Evolutionary conservation across 2,888 invertebrate genomes (phyloP), one percentile per base, ranked within the genome.

Genomic region (Globia sparganii): DNA sequence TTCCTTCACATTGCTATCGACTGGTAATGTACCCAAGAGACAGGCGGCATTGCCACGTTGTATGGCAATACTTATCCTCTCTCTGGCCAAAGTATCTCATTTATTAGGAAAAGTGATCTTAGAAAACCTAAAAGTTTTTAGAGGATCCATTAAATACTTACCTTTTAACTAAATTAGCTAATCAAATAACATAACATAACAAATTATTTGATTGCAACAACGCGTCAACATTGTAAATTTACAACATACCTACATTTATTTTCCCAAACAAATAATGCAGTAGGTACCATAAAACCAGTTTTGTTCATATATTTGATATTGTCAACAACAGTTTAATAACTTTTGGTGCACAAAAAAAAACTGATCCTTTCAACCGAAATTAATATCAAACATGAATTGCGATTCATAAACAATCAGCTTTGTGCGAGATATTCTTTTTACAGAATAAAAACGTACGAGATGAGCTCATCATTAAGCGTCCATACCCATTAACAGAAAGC

Each of bases 401-500:
- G 43, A 75, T 67, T 75, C 69, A 69, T n/a, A 62, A 61, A 72
- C 64, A 78, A 72, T 49, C 62, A 61, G 5, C 6, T 66, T 83
- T 79, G 34, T 1, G 53, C 59, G 58, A 53, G 21, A 67, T 67
- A 56, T 68, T 28, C 8, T 18, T 49, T 43, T 68, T 73, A 72
- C 72, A 43, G 40, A 46, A 56, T 61, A 37, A 64, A 56, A 31
- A 62, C n/a, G 37, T 56, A 56, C 66, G 40, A 46, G 34, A 25
- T n/a, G 15, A 61, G 65, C 58, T 68, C 64, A 46, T 81, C 76
- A 79, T 79, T 82, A 69, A 78, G 46, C 61, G 40, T 75, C 67
- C 49, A 79, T 78, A 72, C 66, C 58, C 75, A 82, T 86, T 83
- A 86, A 78, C 81, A 68, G 72, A 79, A 76, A 83, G 75, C 75